phyloP scores from a whole-genome alignment of 2,797 vertebrate species.

The Alauda arvensis region DNA sequence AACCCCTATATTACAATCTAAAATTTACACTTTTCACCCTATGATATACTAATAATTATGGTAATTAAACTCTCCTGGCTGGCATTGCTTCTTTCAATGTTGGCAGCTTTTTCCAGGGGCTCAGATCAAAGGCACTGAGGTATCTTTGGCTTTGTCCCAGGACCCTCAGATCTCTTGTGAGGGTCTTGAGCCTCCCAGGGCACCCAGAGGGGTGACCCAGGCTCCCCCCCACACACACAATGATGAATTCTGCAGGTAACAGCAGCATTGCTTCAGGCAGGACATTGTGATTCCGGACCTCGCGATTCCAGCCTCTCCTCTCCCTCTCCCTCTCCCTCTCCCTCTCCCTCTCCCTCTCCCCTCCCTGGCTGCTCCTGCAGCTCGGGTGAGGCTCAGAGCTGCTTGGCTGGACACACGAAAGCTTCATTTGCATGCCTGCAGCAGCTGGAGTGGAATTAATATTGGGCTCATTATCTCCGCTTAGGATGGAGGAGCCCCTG shows the following conservation, averaged over 20 bases:
- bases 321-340: background rate
- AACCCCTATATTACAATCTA: no score
- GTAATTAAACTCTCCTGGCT: no score
- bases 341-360: background rate
- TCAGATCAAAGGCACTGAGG: no score
- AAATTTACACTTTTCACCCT: no score
- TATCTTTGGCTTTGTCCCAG: no score
- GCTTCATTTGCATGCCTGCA: background rate
- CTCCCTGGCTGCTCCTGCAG: background rate
- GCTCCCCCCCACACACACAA: no score
- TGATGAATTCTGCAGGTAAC: background rate
- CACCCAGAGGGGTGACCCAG: no score
- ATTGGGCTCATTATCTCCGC: constrained; percentile 17
- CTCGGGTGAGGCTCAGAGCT: background rate
- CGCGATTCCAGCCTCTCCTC: background rate
- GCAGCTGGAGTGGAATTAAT: constrained; percentile 37
- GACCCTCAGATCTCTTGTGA: no score
- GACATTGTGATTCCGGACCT: background rate
- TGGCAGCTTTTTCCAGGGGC: no score
- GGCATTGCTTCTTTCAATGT: no score
- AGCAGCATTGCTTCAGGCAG: background rate
- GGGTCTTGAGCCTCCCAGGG: no score
- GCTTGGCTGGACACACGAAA: background rate
- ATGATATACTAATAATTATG: no score
- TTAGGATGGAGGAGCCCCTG: background rate